phyloP scores from a whole-genome alignment of 2,797 vertebrate genomes.

The Sebastes iracundus region DNA sequence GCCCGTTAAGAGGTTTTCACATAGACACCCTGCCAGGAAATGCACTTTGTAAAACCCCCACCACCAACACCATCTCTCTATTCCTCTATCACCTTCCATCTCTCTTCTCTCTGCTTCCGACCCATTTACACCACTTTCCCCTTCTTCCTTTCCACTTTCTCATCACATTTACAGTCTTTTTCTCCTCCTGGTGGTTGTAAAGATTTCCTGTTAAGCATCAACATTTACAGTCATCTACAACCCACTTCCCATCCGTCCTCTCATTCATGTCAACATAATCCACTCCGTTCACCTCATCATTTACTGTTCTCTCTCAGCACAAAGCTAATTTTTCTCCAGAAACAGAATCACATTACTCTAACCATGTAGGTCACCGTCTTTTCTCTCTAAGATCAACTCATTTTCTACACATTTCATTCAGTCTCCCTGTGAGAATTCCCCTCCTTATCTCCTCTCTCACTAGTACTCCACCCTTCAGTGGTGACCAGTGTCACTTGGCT shows the following conservation, averaged over 20 bases:
- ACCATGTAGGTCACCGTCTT: constrained; percentile 22
- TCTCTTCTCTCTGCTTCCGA: neutral
- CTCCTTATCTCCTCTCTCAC: neutral
- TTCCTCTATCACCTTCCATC: neutral
- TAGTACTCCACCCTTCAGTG: neutral
- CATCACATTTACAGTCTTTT: neutral
- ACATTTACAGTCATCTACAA: neutral
- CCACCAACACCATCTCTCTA: neutral
- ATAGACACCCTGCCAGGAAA: constrained; percentile 59
- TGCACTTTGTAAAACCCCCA: constrained; percentile 40
- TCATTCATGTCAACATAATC: neutral
- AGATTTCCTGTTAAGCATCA: neutral
- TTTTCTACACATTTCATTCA: neutral
- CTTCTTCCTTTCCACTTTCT: neutral
- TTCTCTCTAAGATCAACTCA: neutral
- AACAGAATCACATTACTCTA: constrained; percentile 3
- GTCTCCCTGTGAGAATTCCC: neutral
- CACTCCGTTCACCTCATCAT: neutral
- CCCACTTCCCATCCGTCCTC: neutral
- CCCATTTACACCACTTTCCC: neutral
- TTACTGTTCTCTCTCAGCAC: neutral
- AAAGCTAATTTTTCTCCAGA: constrained; percentile 2
- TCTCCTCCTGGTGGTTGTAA: neutral
- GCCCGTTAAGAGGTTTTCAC: constrained; percentile 65
- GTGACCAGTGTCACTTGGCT: neutral